Conservation (phyloP, 2,888 invertebrate genomes). For the Hipparchia sbordonii region DNA sequence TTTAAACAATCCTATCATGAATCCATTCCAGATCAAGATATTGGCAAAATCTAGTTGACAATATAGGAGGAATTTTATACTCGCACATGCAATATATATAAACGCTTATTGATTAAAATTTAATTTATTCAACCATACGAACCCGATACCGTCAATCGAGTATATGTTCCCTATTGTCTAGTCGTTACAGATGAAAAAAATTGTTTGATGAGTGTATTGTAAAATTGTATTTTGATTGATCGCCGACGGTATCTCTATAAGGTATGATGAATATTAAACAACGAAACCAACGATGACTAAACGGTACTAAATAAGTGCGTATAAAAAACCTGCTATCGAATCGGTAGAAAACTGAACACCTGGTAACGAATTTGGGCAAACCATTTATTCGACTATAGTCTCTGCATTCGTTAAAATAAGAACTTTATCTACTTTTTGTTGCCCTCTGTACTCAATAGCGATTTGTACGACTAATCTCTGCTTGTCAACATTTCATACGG, state of each 20-base stretch:
- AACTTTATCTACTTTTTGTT: constrained; percentile 4
- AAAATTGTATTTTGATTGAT: constrained; percentile 64
- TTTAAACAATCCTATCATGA: no score
- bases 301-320: constrained; percentile 68
- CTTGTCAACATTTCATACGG: constrained; percentile 64
- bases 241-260: constrained; percentile 62
- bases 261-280: constrained; percentile 68
- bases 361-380: not conserved
- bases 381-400: constrained; percentile 11
- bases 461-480: constrained; percentile 58
- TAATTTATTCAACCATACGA: constrained; percentile 30
- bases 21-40: no score
- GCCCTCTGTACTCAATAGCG: constrained; percentile 47
- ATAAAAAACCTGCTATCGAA: constrained; percentile 50
- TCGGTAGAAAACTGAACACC: constrained; percentile 30
- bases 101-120: constrained; percentile 22
- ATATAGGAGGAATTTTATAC: not conserved
- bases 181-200: constrained; percentile 25
- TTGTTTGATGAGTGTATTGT: constrained; percentile 27
- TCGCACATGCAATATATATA: constrained; percentile 5
- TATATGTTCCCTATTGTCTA: constrained; percentile 26
- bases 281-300: constrained; percentile 64
- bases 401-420: not conserved
- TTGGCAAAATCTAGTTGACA: no score
- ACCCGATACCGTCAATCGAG: constrained; percentile 16